A percentile compares a stretch with the other conserved stretches of the same genome.
These are phyloP conservation scores for Sapayoa aenigma DNA, from an alignment of 2,113 vertebrate species.

Conservation along the genomic window DNA sequence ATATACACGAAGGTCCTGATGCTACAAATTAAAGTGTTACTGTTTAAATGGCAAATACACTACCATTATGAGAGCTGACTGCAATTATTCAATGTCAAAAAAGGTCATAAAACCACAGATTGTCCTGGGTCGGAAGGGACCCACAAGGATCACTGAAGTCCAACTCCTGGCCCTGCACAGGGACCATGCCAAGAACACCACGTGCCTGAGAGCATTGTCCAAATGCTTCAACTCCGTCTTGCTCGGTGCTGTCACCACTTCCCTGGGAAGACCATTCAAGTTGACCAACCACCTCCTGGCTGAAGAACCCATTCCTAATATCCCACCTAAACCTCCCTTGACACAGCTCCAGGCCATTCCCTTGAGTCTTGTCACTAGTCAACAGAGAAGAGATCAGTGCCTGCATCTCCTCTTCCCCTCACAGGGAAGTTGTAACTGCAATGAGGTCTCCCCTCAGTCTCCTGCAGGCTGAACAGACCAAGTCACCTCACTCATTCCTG, in stretches of 20 bases:
- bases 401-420: neutral
- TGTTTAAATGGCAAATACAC: neutral
- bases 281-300: neutral
- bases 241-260: neutral
- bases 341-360: neutral
- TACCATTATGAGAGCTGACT: neutral
- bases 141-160: neutral
- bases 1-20: neutral
- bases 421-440: neutral
- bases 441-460: neutral
- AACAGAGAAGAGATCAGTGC: neutral
- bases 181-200: neutral
- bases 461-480: neutral
- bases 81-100: neutral
- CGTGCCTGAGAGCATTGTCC: accelerated
- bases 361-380: neutral
- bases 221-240: neutral
- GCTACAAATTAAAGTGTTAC: neutral
- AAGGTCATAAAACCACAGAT: accelerated
- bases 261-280: neutral
- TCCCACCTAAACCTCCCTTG: neutral
- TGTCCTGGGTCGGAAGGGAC: neutral
- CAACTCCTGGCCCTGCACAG: neutral
- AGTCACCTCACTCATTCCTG: neutral
- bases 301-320: neutral